phyloP scores from a whole-genome alignment of 2,888 invertebrate species.

The Aethes cnicana region DNA sequence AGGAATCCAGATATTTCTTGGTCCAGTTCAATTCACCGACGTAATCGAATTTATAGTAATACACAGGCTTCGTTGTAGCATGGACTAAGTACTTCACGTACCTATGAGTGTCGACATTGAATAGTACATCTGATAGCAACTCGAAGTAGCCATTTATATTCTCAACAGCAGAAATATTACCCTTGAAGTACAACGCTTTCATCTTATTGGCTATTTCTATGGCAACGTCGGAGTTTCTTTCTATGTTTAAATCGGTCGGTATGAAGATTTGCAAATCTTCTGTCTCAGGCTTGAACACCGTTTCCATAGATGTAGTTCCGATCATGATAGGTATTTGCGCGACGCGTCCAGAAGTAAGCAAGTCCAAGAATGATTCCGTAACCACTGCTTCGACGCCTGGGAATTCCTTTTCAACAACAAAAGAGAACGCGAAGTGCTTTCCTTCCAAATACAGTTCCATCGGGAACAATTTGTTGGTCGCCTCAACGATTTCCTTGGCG shows the following conservation, averaged over 20 bases:
- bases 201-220: conserved; percentile 55
- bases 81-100: conserved; percentile 63
- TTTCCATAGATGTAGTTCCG: conserved; percentile 59
- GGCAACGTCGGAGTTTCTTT: conserved; percentile 54
- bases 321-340: conserved; percentile 68
- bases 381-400: conserved; percentile 60
- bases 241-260: conserved; percentile 57
- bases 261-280: conserved; percentile 64
- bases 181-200: conserved; percentile 61
- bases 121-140: conserved; percentile 55
- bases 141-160: conserved; percentile 56
- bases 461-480: conserved; percentile 43
- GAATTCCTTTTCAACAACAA: conserved; percentile 70
- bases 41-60: conserved; percentile 70
- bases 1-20: conserved; percentile 39
- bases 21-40: conserved; percentile 62
- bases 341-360: conserved; percentile 64
- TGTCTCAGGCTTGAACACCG: conserved; percentile 42
- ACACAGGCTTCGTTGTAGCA: conserved; percentile 62
- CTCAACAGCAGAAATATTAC: conserved; percentile 47
- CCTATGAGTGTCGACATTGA: conserved; percentile 62
- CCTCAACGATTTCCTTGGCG: conserved; percentile 62
- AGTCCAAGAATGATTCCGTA: conserved; percentile 59
- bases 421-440: conserved; percentile 40
- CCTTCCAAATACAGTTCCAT: conserved; percentile 35